Percentiles rank a stretch among this genome's conserved stretches.
Conservation (phyloP, 2,113 vertebrate species). For the Amazona vittata region DNA sequence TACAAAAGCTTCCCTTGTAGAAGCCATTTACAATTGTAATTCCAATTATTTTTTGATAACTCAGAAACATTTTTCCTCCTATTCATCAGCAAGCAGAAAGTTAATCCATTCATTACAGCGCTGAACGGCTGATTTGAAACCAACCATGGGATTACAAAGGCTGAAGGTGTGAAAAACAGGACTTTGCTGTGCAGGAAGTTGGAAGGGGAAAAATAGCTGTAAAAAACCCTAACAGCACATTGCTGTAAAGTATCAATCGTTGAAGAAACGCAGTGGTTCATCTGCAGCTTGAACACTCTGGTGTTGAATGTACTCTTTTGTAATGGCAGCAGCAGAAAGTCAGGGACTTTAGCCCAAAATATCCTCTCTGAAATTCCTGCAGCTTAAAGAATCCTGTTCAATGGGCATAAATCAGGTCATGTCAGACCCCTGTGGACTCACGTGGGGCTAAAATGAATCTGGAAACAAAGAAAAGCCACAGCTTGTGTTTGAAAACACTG, state of each 20-base stretch:
- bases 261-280: background rate
- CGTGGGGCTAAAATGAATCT: rapidly evolving
- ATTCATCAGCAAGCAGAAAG: slow-evolving; percentile 45
- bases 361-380: background rate
- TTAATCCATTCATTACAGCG: slow-evolving; percentile 58
- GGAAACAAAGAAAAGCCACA: background rate
- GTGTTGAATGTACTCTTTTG: background rate
- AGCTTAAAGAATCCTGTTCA: background rate
- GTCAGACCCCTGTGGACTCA: background rate
- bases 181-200: background rate
- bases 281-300: background rate
- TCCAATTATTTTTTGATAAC: slow-evolving; percentile 69
- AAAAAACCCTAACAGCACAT: rapidly evolving
- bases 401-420: rapidly evolving
- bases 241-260: background rate
- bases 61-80: slow-evolving; percentile 30
- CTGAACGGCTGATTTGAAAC: slow-evolving; percentile 19
- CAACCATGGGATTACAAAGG: slow-evolving; percentile 30
- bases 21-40: slow-evolving; percentile 65
- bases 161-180: slow-evolving; percentile 45
- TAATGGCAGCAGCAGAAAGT: background rate
- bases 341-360: background rate
- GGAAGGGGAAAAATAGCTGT: background rate
- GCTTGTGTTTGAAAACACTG: background rate
- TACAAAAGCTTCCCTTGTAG: slow-evolving; percentile 57